Conservation (phyloP, 2,888 invertebrate species). For the Silvanus unidentatus region DNA sequence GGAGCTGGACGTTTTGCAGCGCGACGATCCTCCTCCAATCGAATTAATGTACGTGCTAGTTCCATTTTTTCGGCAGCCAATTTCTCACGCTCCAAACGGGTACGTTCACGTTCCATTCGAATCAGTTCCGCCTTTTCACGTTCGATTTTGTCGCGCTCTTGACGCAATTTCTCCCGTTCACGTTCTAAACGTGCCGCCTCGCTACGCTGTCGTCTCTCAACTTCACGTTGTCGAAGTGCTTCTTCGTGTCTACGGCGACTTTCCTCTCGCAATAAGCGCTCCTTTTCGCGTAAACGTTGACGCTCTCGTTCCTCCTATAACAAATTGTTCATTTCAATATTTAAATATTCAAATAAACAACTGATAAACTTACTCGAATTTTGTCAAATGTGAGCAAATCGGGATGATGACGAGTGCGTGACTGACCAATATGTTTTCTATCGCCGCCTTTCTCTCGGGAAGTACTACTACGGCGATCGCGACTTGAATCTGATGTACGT, state of each 20-base stretch:
- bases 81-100: constrained; percentile 56
- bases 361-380: constrained; percentile 60
- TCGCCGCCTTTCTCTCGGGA: background rate
- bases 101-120: constrained; percentile 77
- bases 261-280: constrained; percentile 71
- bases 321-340: no score
- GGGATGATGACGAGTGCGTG: constrained; percentile 22
- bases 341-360: constrained; percentile 8
- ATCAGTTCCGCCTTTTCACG: constrained; percentile 81
- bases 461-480: background rate
- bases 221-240: constrained; percentile 63
- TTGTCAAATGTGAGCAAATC: constrained; percentile 75
- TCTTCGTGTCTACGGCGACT: constrained; percentile 76
- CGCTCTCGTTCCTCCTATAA: constrained; percentile 66
- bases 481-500: constrained; percentile 1
- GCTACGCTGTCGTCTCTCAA: constrained; percentile 73
- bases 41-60: constrained; percentile 70
- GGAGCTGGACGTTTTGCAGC: constrained; percentile 52
- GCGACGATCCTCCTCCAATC: constrained; percentile 55
- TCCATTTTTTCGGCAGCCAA: constrained; percentile 71
- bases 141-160: constrained; percentile 83
- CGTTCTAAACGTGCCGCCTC: constrained; percentile 77
- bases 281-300: constrained; percentile 69
- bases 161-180: constrained; percentile 72
- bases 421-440: constrained; percentile 7